Evolutionary conservation across 1,140 invertebrate genomes (phyloP), one percentile per base, ranked within the genome.

Genomic region (Cyclina sinensis): DNA sequence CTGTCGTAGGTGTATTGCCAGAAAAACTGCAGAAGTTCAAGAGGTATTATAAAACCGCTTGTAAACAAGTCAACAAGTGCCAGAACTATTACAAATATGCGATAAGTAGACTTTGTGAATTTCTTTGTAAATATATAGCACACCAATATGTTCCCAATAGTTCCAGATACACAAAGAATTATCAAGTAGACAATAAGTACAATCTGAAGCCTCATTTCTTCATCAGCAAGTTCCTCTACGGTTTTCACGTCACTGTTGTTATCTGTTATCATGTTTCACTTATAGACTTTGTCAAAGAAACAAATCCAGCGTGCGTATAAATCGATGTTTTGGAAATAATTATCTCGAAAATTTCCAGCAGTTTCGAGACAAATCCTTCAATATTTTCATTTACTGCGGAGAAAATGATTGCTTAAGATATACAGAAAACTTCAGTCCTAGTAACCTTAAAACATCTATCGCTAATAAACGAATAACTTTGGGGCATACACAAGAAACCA

Each of bases 81-180:
- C 46, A 85, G 18, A 35, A 54, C 39, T 16, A 74, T 14, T 1
- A 85, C 37, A 39, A 85, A 85, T n/a, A 1, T 68, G 0, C 70
- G 65, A 0, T 9, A 85, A 18, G 1, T 85, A 14, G 48, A 76
- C 7, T 24, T 4, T 11, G 14, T 85, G 68, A 76, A 89, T 27
- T 74, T 65, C 24, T 48, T 76, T 7, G 74, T 57, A 57, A 79
- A 89, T 0, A 89, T 59, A 32, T 85, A 80, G 35, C 80, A 85
- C 18, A 89, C 88, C 14, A 89, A 68, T 18, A 4, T 18, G 32
- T 89, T 89, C 51, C 88, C 88, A 37, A 65, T 5, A 11, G 51
- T 54, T 1, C 88, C 88, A 18, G 48, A 5, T 32, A 89, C 0
- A 35, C 65, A 48, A n/a, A 89, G 32, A 14, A 85, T 24, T 1